Conservation (phyloP, 2,797 vertebrate species). For the Anisognathus igniventris region DNA sequence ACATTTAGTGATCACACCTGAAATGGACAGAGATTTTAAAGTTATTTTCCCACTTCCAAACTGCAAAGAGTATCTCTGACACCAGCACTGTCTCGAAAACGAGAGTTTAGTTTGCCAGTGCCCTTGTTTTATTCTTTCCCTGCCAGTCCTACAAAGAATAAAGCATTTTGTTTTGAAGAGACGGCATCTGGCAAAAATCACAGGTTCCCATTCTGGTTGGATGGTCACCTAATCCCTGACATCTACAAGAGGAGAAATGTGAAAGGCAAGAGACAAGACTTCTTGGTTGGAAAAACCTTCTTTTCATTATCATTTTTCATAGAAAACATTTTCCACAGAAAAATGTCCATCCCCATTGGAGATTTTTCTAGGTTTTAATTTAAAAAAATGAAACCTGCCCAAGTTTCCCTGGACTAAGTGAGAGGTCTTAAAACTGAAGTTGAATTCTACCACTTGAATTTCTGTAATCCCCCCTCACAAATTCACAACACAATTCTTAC, state of each 20-base stretch:
- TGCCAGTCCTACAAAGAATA: not conserved
- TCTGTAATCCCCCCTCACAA: not conserved
- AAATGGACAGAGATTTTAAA: not conserved
- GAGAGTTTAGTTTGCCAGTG: not conserved
- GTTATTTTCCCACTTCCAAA: not conserved
- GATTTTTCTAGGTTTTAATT: not conserved
- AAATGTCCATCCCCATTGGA: not conserved
- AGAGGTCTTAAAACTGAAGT: not conserved
- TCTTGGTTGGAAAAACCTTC: not conserved
- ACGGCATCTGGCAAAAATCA: not conserved
- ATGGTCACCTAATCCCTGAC: not conserved
- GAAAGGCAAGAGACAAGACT: not conserved
- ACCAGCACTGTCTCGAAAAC: not conserved
- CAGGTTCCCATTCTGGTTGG: not conserved
- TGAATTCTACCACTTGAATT: not conserved
- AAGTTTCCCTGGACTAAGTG: not conserved
- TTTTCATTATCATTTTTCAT: not conserved
- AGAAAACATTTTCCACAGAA: not conserved
- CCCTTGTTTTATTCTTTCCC: not conserved
- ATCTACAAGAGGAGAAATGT: not conserved
- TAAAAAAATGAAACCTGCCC: not conserved
- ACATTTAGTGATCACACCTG: not conserved
- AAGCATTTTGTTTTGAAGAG: not conserved
- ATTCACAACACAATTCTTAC: not conserved
- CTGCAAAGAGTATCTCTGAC: not conserved